Evolutionary conservation across 1,140 invertebrate species (phyloP), one percentile per base, ranked within the genome.

Genomic region (Drosophila santomea): DNA sequence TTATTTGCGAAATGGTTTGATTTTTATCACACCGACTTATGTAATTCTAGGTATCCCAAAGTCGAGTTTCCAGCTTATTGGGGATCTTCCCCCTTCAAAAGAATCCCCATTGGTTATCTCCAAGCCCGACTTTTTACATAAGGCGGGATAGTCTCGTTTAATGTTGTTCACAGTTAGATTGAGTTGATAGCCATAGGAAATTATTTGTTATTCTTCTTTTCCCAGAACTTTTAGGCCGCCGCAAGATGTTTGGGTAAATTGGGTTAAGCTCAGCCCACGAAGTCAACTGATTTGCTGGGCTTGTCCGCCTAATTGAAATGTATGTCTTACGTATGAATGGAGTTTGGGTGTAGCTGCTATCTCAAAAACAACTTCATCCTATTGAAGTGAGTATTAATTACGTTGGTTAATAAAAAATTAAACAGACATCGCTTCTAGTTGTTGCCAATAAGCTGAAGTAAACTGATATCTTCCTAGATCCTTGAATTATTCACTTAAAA

Each of bases 161-260:
- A 72, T 74, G 48, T 54, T 74, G 51, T 69, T 80, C 56, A 80
- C 77, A 68, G 80, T 83, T 68, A 83, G 75, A 79, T 83, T 45
- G 35, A 48, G 44, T 12, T 45, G 77, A 81, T 77, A 67, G 15
- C 20, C 36, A 20, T 47, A 48, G 54, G 39, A 43, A 59, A 60
- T 71, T 39, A 75, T 74, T 68, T 36, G 20, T 39, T 39, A 44
- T 44, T 48, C 12, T 28, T 32, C 32, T 75, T 45, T 64, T 52
- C 14, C n/a, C 43, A 61, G 36, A 66, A 64, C 61, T 15, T 52
- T 51, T 68, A 14, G 36, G n/a, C 32, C 35, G 15, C 32, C 17
- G 12, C 15, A 15, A 12, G 55, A 57, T 57, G 55, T 35, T 23
- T 14, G 58, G 2, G 0, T 64, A 43, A 68, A 68, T 56, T 69